Evolutionary conservation across 37 sponge, comb jelly and placozoan species (phyloP).

Genomic region (Oopsacas minuta): DNA sequence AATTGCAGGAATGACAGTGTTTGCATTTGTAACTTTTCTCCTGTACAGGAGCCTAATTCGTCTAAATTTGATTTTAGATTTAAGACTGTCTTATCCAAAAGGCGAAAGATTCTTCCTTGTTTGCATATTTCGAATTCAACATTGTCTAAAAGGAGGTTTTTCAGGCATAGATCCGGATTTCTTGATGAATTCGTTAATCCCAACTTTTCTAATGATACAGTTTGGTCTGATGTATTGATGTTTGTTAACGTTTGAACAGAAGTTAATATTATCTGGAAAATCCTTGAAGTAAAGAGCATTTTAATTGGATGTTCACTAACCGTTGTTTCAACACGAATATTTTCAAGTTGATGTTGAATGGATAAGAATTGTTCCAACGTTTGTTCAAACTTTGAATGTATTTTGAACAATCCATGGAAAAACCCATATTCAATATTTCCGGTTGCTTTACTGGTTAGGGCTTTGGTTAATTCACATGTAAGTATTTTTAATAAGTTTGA

Average conservation of each 20-base stretch:
- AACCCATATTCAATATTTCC: background rate
- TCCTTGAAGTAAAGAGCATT: background rate
- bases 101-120: background rate
- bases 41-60: background rate
- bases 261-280: background rate
- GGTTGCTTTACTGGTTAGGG: background rate
- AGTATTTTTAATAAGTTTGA: background rate
- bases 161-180: background rate
- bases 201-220: background rate
- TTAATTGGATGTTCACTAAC: background rate
- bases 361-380: background rate
- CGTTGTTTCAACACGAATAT: background rate
- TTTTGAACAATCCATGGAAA: background rate
- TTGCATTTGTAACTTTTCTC: background rate
- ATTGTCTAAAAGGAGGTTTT: background rate
- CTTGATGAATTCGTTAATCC: background rate
- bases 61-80: constrained; percentile 1
- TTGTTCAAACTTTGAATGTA: background rate
- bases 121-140: background rate
- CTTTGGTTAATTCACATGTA: background rate
- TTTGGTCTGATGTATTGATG: background rate
- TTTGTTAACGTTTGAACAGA: background rate
- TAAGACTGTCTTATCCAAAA: background rate
- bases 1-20: background rate
- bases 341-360: background rate